Evolutionary conservation across 1,140 invertebrate genomes (phyloP).

Genomic region (Phymorhynchus buccinoides): DNA sequence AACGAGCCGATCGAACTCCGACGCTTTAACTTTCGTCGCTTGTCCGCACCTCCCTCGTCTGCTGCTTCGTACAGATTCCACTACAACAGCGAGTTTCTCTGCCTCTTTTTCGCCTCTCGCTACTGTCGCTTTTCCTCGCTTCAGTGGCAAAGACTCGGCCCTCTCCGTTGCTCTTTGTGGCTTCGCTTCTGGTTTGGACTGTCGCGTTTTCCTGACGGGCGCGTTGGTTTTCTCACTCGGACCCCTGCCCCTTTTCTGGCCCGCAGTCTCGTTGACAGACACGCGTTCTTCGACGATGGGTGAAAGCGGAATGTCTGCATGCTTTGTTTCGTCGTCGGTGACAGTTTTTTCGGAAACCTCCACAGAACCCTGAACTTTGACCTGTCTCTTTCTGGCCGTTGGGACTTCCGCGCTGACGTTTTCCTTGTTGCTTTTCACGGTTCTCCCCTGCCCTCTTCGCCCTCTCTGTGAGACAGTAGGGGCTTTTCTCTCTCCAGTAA

Average conservation of each 20-base stretch:
- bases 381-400: not conserved
- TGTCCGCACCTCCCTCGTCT: not conserved
- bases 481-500: not conserved
- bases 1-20: not conserved
- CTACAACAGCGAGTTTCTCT: not conserved
- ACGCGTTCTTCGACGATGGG: not conserved
- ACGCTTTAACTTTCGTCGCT: not conserved
- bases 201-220: not conserved
- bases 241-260: not conserved
- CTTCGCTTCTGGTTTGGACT: not conserved
- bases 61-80: not conserved
- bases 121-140: not conserved
- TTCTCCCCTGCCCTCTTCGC: not conserved
- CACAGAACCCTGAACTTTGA: not conserved
- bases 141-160: not conserved
- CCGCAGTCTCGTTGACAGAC: not conserved
- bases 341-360: not conserved
- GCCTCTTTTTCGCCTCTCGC: not conserved
- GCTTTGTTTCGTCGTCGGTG: not conserved
- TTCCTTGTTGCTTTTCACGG: not conserved
- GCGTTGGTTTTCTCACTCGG: not conserved
- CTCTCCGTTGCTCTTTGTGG: not conserved
- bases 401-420: not conserved
- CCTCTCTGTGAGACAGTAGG: not conserved
- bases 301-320: not conserved